Evolutionary conservation across 2,888 invertebrate genomes (phyloP), one percentile per base, ranked within the genome.

Genomic region (Orchestes rusci): DNA sequence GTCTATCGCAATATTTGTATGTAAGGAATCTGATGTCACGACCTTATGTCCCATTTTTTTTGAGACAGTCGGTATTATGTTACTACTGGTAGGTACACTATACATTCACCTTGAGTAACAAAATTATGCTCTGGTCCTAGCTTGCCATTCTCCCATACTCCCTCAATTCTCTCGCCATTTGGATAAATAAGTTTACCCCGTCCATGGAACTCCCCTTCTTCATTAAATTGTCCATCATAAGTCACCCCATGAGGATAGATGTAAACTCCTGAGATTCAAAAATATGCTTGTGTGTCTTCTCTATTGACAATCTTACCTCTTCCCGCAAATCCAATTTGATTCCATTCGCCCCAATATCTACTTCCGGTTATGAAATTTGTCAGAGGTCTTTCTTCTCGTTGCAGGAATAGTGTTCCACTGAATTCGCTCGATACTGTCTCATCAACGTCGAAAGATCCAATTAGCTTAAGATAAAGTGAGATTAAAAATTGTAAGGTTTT

Each of bases 221-320:
- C 41, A 33, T 53, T 56, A 39, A 56, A 56, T 12, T 38, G 18
- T 3, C 56, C 56, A 2, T 55, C 51, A 37, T 56, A 56, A 15
- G 50, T 49, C 4, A 54, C 55, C n/a, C 56, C 56, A 29, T 56
- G 56, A 1, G 56, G 53, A 48, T 43, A 55, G 34, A 35, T 52
- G 31, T 56, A 56, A 10, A 50, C 23, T 5, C 56, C 55, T 42
- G 19, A n/a, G 38, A 23, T 7, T 23, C 7, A 23, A 10, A 23
- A 10, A 7, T 7, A 23, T 10, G 5, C 10, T 23, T 7, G 23
- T 23, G 5, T 23, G 23, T 23, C 10, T 23, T 7, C 5, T 23
- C 5, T 7, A 7, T 7, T 7, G 10, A 10, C 23, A 41, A 8
- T 7, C 30, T 38, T 35, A 48, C 48, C 48, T 13, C 51, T 35